Evolutionary conservation across 2,113 vertebrate species (phyloP).

Genomic region (Thermophis baileyi): DNA sequence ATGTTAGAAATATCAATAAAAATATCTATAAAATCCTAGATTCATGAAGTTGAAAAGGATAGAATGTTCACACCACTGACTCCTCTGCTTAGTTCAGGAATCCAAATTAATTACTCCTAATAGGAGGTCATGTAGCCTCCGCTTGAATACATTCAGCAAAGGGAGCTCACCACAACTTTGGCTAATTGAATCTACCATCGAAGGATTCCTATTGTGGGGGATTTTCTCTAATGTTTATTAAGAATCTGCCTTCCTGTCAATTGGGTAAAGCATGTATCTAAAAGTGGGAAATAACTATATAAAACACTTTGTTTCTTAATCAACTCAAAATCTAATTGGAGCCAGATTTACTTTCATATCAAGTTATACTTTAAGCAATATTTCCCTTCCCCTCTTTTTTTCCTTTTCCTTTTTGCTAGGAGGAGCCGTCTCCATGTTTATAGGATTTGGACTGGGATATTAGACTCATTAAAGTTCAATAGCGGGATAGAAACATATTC

Average conservation of each 20-base stretch:
- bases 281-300: background rate
- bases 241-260: background rate
- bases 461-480: conserved; percentile 50
- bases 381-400: background rate
- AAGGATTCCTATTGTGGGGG: background rate
- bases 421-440: conserved; percentile 59
- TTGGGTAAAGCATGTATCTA: background rate
- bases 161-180: background rate
- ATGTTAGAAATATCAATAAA: background rate
- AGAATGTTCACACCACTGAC: background rate
- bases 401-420: background rate
- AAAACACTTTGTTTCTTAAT: background rate
- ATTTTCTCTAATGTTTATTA: background rate
- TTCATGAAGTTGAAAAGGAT: background rate
- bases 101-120: background rate
- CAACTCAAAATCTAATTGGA: background rate
- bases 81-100: background rate
- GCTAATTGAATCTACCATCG: background rate
- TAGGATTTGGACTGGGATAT: conserved; percentile 76
- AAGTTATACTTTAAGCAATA: background rate
- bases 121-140: background rate
- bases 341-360: background rate
- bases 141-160: background rate
- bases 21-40: background rate
- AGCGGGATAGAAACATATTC: conserved; percentile 46